Percentiles rank a stretch among this genome's conserved stretches.
phyloP scores from a whole-genome alignment of 2,113 vertebrate species.

The Lethenteron camtschaticum region DNA sequence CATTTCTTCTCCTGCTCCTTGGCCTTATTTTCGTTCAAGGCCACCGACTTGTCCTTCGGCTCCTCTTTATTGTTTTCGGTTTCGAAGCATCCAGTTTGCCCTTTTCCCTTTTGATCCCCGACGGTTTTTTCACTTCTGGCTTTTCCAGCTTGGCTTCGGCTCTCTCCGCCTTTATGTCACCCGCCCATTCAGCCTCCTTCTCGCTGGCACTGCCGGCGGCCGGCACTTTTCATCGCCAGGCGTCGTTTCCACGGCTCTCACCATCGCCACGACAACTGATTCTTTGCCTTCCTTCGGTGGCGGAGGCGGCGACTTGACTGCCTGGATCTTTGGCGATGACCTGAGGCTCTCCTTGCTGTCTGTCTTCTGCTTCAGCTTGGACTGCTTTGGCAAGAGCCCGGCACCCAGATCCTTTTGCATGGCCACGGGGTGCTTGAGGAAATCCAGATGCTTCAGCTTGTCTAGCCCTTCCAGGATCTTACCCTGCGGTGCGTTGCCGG shows the following conservation, averaged over 20 bases:
- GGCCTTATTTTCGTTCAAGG: conserved; percentile 79
- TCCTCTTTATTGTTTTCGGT: conserved; percentile 58
- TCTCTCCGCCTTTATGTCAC: conserved; percentile 40
- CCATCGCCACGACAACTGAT: conserved; percentile 31
- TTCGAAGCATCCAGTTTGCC: conserved; percentile 39
- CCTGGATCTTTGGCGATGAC: conserved; percentile 42
- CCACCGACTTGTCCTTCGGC: conserved; percentile 69
- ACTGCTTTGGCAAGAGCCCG: conserved; percentile 53
- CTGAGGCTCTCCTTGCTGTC: conserved; percentile 93
- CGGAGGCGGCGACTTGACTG: conserved; percentile 23
- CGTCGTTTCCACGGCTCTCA: conserved; percentile 42
- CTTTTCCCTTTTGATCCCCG: conserved; percentile 47
- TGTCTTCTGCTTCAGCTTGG: conserved; percentile 67
- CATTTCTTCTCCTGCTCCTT: conserved; percentile 69
- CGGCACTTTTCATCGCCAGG: conserved; percentile 41
- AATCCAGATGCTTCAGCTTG: conserved; percentile 82
- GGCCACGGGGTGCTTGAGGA: conserved; percentile 68
- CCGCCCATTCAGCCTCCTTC: conserved; percentile 41
- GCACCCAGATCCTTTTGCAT: conserved; percentile 71
- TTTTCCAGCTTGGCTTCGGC: conserved; percentile 40
- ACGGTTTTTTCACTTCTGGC: conserved; percentile 32
- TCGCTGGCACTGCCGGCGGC: conserved; percentile 18
- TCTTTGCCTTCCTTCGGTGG: conserved; percentile 43
- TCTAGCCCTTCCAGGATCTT: conserved; percentile 93
- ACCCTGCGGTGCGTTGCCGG: conserved; percentile 90